phyloP scores from a whole-genome alignment of 2,113 vertebrate species.

The Azemiops feae region DNA sequence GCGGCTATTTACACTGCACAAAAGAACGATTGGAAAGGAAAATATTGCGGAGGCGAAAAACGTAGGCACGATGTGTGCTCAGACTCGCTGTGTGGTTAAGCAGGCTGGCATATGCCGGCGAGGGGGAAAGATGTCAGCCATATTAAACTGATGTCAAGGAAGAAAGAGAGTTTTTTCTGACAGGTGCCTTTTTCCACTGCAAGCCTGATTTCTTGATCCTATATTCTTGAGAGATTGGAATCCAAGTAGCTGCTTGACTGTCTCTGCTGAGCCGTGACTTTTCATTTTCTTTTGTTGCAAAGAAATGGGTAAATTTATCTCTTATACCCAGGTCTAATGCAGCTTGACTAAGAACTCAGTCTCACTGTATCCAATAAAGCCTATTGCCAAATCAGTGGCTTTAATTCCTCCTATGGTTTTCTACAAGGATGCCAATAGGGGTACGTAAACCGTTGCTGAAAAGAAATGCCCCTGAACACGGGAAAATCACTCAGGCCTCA shows the following conservation, averaged over 20 bases:
- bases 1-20: neutral
- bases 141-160: conserved; percentile 10
- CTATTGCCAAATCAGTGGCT: neutral
- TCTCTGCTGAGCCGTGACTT: conserved; percentile 1
- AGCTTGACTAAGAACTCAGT: neutral
- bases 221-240: conserved; percentile 18
- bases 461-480: neutral
- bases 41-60: neutral
- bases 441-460: neutral
- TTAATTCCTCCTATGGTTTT: neutral
- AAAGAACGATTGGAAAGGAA: neutral
- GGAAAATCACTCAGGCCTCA: too few relatives aligned
- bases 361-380: neutral
- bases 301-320: neutral
- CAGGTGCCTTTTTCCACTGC: conserved; percentile 12
- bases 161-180: conserved; percentile 9
- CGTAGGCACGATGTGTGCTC: too few relatives aligned
- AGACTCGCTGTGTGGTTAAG: neutral
- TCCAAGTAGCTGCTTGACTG: neutral
- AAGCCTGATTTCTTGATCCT: conserved; percentile 22
- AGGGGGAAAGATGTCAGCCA: neutral
- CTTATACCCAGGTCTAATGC: neutral
- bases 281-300: neutral
- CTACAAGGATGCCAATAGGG: neutral
- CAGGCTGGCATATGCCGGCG: neutral